Percentiles rank a stretch among this genome's conserved stretches.
These are phyloP conservation scores for Palythoa heliodiscus DNA, from an alignment of 92 coral and sea anemone species.

Conservation along the genomic window DNA sequence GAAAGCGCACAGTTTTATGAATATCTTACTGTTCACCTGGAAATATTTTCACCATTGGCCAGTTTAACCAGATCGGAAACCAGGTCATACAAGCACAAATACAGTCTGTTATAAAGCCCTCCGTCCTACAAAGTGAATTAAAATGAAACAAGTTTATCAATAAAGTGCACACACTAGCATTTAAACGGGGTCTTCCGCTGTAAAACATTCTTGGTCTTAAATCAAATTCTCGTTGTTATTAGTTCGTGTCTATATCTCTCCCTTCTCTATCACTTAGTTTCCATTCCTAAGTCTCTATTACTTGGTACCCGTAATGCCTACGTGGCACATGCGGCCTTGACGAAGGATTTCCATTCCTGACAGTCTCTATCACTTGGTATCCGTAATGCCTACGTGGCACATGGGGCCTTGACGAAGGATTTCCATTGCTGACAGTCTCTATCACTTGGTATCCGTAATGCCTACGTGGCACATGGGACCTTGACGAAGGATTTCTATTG, in stretches of 20 bases:
- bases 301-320: no score
- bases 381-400: no score
- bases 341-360: no score
- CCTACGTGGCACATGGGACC: no score
- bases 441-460: no score
- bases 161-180: neutral
- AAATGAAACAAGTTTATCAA: neutral
- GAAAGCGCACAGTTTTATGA: neutral
- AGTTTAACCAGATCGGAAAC: conserved; percentile 81
- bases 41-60: conserved; percentile 82
- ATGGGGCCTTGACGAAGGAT: no score
- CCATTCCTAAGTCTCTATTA: neutral
- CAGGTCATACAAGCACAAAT: conserved; percentile 85
- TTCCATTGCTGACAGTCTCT: neutral
- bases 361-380: no score
- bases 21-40: conserved; percentile 51
- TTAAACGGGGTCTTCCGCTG: no score
- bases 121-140: conserved; percentile 64
- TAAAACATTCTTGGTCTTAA: neutral
- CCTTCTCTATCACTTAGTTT: neutral
- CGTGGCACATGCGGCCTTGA: no score
- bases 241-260: neutral
- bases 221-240: neutral
- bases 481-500: no score
- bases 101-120: conserved; percentile 89